These are phyloP conservation scores for Cotesia congregata DNA, from an alignment of 2,888 invertebrate genomes.

Conservation along the genomic window DNA sequence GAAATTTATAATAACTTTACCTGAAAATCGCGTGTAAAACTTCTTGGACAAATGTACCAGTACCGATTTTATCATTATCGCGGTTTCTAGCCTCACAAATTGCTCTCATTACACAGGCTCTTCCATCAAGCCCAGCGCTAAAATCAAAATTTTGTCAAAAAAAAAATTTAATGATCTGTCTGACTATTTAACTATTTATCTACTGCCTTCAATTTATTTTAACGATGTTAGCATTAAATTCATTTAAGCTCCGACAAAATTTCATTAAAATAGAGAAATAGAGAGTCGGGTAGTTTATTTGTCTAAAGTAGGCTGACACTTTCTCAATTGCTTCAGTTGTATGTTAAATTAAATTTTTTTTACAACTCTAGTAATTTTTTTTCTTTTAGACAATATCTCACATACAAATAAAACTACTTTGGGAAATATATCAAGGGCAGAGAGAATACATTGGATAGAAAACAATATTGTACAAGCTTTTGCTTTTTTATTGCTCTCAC, in stretches of 20 bases:
- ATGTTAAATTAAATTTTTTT: slow-evolving; percentile 17
- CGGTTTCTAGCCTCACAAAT: slow-evolving; percentile 81
- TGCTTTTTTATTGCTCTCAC: slow-evolving; percentile 1
- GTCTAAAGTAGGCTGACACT: slow-evolving; percentile 21
- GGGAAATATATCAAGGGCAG: slow-evolving; percentile 28
- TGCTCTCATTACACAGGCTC: slow-evolving; percentile 79
- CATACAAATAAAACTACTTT: slow-evolving; percentile 30
- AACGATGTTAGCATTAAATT: no score
- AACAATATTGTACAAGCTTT: slow-evolving; percentile 32
- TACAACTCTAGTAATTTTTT: slow-evolving; percentile 3
- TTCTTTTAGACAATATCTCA: slow-evolving; percentile 25
- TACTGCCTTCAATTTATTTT: not conserved
- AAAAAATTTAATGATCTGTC: not conserved
- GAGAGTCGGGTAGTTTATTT: not conserved
- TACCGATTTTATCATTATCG: slow-evolving; percentile 57
- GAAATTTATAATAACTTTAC: slow-evolving; percentile 52
- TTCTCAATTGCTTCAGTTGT: not conserved
- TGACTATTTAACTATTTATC: no score
- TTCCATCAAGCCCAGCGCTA: slow-evolving; percentile 83
- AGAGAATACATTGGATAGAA: slow-evolving; percentile 20
- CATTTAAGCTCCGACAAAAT: no score
- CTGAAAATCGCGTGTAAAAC: slow-evolving; percentile 65
- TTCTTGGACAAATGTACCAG: slow-evolving; percentile 65
- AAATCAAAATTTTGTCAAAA: slow-evolving; percentile 48
- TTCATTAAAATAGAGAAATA: not conserved